A percentile compares a stretch with the other conserved stretches of the same genome.
Conservation (phyloP, 2,113 vertebrate genomes). For the Eolophus roseicapilla region DNA sequence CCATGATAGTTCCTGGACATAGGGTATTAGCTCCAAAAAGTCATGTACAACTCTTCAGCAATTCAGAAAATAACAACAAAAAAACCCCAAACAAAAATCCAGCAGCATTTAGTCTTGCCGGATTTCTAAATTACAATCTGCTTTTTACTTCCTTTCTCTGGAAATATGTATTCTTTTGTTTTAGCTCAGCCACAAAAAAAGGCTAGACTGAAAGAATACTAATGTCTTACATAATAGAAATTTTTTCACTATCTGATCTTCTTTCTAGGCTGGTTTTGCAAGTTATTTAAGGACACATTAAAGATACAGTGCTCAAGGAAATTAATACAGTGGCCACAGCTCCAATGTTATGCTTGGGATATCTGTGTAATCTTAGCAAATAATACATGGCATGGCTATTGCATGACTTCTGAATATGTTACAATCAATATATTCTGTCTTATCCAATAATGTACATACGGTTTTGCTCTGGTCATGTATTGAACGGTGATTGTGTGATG, state of each 20-base stretch:
- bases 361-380: not conserved
- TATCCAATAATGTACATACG: not conserved
- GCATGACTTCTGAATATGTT: not conserved
- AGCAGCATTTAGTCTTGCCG: not conserved
- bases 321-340: not conserved
- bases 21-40: not conserved
- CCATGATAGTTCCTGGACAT: not conserved
- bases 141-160: conserved; percentile 24
- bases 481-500: not conserved
- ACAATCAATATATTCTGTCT: not conserved
- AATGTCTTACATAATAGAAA: conserved; percentile 36
- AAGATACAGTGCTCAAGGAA: not conserved
- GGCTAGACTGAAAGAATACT: conserved; percentile 22
- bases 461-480: not conserved
- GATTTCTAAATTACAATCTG: conserved; percentile 28
- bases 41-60: not conserved
- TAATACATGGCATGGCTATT: not conserved
- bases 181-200: conserved; percentile 48
- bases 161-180: conserved; percentile 58
- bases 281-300: conserved; percentile 47
- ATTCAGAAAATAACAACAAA: not conserved
- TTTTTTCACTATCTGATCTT: conserved; percentile 51
- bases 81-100: not conserved
- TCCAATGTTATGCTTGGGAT: not conserved
- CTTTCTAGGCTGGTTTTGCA: conserved; percentile 47